Evolutionary conservation across 2,888 invertebrate genomes (phyloP), one percentile per base, ranked within the genome.

Genomic region (Drosophila sordidula): DNA sequence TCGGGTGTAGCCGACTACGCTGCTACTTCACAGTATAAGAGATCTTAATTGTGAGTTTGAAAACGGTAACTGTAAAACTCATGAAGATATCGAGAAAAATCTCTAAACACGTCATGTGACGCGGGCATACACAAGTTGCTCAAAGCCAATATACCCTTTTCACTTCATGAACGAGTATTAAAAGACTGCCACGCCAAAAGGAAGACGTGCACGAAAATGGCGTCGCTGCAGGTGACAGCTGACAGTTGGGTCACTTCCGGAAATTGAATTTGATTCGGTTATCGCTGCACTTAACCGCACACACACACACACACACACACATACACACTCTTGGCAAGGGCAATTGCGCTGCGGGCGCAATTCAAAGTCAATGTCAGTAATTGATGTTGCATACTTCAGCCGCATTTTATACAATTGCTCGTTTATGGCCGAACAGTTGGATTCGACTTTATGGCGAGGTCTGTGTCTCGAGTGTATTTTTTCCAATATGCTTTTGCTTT

Each of bases 291-390:
- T 78, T 69, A 73, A 38, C n/a, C 46, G 16, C 22, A 32, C 8
- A n/a, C 34, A 22, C 6, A 39, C 34, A 25, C 9, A 32, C 14
- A 25, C 14, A 57, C 32, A 32, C 3, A 32, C 32, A 32, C 4
- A 1, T 11, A 32, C 32, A 32, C 32, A 32, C 32, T 11, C 12
- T 18, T 29, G 39, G 57, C 61, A 62, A 58, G 74, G 77, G 61
- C 66, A 62, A 36, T 39, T 25, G 46, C 32, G 22, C 38, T 47
- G 58, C 58, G 42, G 26, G 29, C 25, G 56, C 58, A 68, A 69
- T 87, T 83, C 88, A 83, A 88, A 84, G 83, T 88, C 83, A 83
- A 87, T 83, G 88, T 34, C 80, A 70, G 50, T 71, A 88, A 76
- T 85, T 79, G 71, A 77, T 69, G 41, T 66, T 76, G 86, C 66